phyloP scores from a whole-genome alignment of 2,113 vertebrate genomes.

The Bungarus multicinctus region DNA sequence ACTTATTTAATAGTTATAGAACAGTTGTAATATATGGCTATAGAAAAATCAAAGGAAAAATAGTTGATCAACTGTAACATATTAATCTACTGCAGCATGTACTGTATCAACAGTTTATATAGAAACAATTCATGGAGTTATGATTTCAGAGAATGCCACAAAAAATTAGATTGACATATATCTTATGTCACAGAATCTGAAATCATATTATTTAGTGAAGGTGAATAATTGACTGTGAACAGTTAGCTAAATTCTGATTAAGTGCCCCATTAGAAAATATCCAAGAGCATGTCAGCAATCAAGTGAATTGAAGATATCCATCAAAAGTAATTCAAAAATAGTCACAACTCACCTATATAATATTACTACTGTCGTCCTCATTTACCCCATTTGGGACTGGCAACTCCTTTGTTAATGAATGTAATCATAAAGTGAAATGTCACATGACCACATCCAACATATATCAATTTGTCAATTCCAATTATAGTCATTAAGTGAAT shows the following conservation, averaged over 20 bases:
- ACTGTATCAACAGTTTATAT: neutral
- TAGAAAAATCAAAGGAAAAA: neutral
- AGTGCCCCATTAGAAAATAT: neutral
- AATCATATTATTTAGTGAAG: neutral
- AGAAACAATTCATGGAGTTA: neutral
- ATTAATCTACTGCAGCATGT: neutral
- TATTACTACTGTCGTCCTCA: neutral
- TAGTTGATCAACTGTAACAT: neutral
- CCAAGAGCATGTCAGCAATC: neutral
- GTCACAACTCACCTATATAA: neutral
- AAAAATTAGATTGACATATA: neutral
- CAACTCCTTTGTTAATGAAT: neutral
- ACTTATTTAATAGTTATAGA: neutral
- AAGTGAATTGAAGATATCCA: neutral
- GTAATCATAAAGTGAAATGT: neutral
- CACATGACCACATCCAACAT: neutral
- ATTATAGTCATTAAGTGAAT: neutral
- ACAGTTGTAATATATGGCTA: neutral
- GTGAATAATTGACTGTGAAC: neutral
- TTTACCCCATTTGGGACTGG: neutral
- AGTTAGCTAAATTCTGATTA: neutral
- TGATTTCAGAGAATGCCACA: neutral
- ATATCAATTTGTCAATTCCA: neutral
- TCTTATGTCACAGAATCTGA: neutral
- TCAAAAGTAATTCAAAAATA: neutral